Conservation (phyloP, 2,888 invertebrate species). For the Hyposoter dolosus region DNA sequence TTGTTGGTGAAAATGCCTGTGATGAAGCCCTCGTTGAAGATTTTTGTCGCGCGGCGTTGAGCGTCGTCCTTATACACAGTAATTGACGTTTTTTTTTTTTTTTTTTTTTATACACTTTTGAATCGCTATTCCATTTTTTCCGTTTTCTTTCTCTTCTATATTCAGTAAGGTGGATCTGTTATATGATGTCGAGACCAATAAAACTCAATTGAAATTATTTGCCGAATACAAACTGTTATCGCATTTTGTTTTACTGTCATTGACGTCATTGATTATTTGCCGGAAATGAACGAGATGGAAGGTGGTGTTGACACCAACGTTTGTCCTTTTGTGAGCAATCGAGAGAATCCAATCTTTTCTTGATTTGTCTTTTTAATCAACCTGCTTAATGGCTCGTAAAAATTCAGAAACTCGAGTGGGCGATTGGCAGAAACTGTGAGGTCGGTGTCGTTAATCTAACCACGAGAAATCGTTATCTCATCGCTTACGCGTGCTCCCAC, state of each 20-base stretch:
- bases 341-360: background rate
- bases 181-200: conserved; percentile 51
- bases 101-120: conserved; percentile 65
- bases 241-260: background rate
- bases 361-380: background rate
- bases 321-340: conserved; percentile 70
- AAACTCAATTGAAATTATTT: conserved; percentile 39
- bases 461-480: conserved; percentile 84
- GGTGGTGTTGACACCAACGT: conserved; percentile 19
- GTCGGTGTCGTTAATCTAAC: conserved; percentile 88
- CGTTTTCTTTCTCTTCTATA: conserved; percentile 21
- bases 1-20: conserved; percentile 20
- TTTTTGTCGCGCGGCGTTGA: conserved; percentile 60
- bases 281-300: conserved; percentile 10
- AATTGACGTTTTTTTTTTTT: conserved; percentile 34
- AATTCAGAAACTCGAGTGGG: conserved; percentile 87
- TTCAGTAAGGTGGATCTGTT: conserved; percentile 33
- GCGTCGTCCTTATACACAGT: conserved; percentile 61
- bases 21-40: conserved; percentile 48
- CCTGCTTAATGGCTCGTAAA: background rate
- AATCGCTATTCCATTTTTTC: conserved; percentile 63
- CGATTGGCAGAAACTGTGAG: conserved; percentile 88
- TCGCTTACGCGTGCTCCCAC: conserved; percentile 89
- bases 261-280: background rate
- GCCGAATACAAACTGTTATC: background rate